phyloP scores from a whole-genome alignment of 2,888 invertebrate genomes.

The Buathra laborator region DNA sequence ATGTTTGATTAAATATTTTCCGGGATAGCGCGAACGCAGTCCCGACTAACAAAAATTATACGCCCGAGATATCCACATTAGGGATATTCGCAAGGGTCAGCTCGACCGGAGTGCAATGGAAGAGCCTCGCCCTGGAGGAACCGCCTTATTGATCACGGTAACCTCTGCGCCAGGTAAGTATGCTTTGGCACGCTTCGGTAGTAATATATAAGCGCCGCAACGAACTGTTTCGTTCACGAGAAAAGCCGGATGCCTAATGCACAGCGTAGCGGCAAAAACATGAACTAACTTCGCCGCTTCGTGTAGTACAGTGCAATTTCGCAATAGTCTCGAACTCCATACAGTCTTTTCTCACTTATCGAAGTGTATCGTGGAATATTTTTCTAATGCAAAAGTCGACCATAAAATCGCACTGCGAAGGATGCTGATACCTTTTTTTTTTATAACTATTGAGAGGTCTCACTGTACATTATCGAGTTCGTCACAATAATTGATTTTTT shows the following conservation, averaged over 20 bases:
- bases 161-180: slow-evolving; percentile 61
- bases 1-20: slow-evolving; percentile 49
- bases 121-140: slow-evolving; percentile 66
- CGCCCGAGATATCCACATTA: slow-evolving; percentile 86
- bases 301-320: not conserved
- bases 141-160: slow-evolving; percentile 60
- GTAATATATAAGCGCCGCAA: slow-evolving; percentile 25
- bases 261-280: slow-evolving; percentile 56
- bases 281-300: slow-evolving; percentile 65
- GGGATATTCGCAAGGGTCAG: slow-evolving; percentile 86
- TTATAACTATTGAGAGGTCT: too few relatives aligned
- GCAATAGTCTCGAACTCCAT: not conserved
- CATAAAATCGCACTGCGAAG: not conserved
- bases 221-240: not conserved
- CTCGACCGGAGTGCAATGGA: slow-evolving; percentile 82
- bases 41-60: slow-evolving; percentile 81
- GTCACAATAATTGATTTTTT: too few relatives aligned
- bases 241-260: slow-evolving; percentile 36
- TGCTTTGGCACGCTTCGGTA: slow-evolving; percentile 4
- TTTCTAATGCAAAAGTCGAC: not conserved
- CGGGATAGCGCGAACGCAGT: slow-evolving; percentile 84
- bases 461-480: too few relatives aligned
- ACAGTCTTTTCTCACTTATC: not conserved
- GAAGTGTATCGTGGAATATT: not conserved
- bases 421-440: too few relatives aligned